Evolutionary conservation across 1,140 invertebrate genomes (phyloP).

Genomic region (Bombyx mandarina): DNA sequence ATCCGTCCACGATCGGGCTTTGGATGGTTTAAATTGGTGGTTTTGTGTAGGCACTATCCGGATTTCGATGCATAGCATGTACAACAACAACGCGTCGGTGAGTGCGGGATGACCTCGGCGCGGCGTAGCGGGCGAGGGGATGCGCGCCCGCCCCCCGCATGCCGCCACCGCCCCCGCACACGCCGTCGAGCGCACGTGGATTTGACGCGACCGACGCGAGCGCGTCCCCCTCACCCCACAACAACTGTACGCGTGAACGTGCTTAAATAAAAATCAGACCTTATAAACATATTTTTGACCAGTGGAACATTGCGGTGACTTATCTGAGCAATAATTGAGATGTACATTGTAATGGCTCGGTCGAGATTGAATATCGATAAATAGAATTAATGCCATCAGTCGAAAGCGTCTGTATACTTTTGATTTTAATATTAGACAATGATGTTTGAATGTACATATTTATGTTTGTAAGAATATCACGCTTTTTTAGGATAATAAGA

Average conservation of each 20-base stretch:
- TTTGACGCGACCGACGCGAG: conserved; percentile 46
- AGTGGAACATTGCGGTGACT: too few species aligned
- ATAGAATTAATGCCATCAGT: too few species aligned
- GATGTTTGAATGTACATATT: too few species aligned
- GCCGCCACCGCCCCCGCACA: not conserved
- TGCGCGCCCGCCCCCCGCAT: conserved; percentile 21
- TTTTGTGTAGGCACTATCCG: conserved; percentile 51
- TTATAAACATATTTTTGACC: not conserved
- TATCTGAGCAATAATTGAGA: too few species aligned
- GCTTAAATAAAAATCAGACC: not conserved
- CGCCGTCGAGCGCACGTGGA: conserved; percentile 50
- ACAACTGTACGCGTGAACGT: conserved; percentile 37
- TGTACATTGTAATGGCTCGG: too few species aligned
- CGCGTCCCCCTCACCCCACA: conserved; percentile 25
- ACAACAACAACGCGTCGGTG: conserved; percentile 59
- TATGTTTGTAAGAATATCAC: too few species aligned
- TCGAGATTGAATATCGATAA: too few species aligned
- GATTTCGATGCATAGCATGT: conserved; percentile 63
- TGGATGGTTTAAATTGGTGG: not conserved
- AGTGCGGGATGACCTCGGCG: conserved; percentile 50
- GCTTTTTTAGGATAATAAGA: too few species aligned
- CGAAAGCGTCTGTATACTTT: too few species aligned
- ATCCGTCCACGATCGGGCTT: not conserved
- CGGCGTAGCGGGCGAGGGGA: conserved; percentile 26
- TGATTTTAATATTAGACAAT: too few species aligned